A percentile compares a stretch with the other conserved stretches of the same genome.
Conservation (phyloP, 2,888 invertebrate genomes). For the Dendrolimus houi region DNA sequence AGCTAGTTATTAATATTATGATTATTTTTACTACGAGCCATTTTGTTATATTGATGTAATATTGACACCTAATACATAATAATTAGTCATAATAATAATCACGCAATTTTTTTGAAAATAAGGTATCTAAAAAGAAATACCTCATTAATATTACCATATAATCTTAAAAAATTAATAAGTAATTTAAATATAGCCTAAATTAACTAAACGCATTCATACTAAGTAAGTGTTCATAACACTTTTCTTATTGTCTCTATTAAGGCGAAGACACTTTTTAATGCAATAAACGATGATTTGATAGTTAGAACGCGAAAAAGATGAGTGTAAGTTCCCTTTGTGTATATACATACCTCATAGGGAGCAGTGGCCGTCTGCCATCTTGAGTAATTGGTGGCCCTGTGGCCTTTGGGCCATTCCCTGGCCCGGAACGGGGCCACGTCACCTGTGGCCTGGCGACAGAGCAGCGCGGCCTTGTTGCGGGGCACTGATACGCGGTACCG, state of each 20-base stretch:
- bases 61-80: too few relatives aligned
- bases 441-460: constrained; percentile 69
- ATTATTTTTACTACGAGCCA: too few relatives aligned
- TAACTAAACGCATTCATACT: too few relatives aligned
- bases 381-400: constrained; percentile 89
- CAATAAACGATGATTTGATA: too few relatives aligned
- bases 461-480: constrained; percentile 83
- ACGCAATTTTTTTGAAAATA: not conserved
- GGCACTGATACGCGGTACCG: constrained; percentile 88
- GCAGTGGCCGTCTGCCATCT: constrained; percentile 86
- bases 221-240: too few relatives aligned
- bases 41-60: too few relatives aligned
- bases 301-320: too few relatives aligned
- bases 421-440: constrained; percentile 90
- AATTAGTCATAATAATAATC: too few relatives aligned
- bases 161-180: not conserved
- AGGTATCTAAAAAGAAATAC: not conserved
- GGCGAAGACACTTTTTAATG: constrained; percentile 36
- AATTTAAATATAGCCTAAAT: not conserved
- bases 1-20: too few relatives aligned
- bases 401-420: constrained; percentile 92
- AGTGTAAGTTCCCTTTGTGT: too few relatives aligned
- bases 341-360: constrained; percentile 65
- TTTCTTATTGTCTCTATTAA: too few relatives aligned
- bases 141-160: too few relatives aligned